Evolutionary conservation across 2,797 vertebrate species (phyloP), one percentile per base, ranked within the genome.

Genomic region (Trematomus bernacchii): DNA sequence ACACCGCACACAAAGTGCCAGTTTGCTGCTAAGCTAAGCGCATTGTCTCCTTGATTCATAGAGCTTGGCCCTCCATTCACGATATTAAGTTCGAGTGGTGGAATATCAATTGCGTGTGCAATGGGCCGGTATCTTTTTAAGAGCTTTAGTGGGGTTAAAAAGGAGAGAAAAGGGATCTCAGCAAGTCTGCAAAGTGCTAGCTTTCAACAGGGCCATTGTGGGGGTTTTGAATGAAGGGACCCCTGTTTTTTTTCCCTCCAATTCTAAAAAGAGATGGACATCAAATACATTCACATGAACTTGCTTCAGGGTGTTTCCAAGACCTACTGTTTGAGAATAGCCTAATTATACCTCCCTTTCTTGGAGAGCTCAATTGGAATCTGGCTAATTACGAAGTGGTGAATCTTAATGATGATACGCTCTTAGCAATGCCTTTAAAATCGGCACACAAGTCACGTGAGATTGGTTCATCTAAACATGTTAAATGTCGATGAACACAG

Each of bases 1-100:
- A 97, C 95, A 95, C 95, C 89, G 94, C 94, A 96, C 95, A 96
- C 90, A 93, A 96, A 95, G 95, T 96, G 96, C 96, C 95, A 95
- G 96, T 95, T 97, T 96, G 96, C 95, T 96, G 96, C 93, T 91
- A 91, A 93, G 96, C 96, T 95, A 93, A 91, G 91, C 84, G 83
- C 92, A 94, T 95, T 95, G 94, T 94, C 87, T 89, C 66, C 87
- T 76, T 94, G 92, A 94, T 95, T 95, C 94, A 94, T 93, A 87
- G 93, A 94, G 87, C 93, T 94, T 96, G 96, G 96, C 93, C 93
- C 88, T 92, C 96, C 94, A 96, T 95, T 96, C 93, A 93, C 90
- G 91, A 93, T 93, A 94, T 94, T 93, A 94, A 94, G 94, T 94
- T 93, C 90, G 93, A 96, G 92, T 96, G 94, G 95, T 95, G 92